Evolutionary conservation across 2,888 invertebrate genomes (phyloP).

Genomic region (Phasia obesa): DNA sequence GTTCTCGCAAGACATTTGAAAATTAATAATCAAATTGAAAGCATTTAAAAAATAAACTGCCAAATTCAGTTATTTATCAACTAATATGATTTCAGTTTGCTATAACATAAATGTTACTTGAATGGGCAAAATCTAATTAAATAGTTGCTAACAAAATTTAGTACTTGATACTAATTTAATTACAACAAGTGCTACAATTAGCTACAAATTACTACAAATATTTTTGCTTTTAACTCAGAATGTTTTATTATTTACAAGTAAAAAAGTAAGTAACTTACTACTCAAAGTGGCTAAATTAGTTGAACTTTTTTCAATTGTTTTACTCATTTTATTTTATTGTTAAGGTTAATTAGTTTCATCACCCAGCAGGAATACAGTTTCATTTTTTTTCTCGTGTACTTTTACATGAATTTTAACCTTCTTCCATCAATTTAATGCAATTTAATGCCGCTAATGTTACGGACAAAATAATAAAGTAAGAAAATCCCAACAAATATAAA

Average conservation of each 20-base stretch:
- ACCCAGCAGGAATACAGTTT: conserved; percentile 28
- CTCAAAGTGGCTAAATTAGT: conserved; percentile 18
- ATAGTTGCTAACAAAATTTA: neutral
- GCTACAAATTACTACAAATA: no score
- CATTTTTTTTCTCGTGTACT: neutral
- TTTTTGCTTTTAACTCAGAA: no score
- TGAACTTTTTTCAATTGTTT: neutral
- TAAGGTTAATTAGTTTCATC: conserved; percentile 52
- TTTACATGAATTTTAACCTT: neutral
- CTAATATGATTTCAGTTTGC: no score
- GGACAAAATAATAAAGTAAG: conserved; percentile 12
- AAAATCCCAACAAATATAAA: conserved; percentile 34
- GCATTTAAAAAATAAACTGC: no score
- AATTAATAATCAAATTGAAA: no score
- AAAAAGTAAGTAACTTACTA: neutral
- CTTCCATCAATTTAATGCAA: neutral
- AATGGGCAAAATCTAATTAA: no score
- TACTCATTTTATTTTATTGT: neutral
- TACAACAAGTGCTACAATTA: no score
- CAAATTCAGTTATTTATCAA: no score
- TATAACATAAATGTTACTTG: no score
- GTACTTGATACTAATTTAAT: no score
- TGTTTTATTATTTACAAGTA: neutral
- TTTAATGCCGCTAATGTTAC: neutral
- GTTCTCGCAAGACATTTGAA: no score